phyloP scores from a whole-genome alignment of 2,113 vertebrate genomes.

The Tachycineta bicolor region DNA sequence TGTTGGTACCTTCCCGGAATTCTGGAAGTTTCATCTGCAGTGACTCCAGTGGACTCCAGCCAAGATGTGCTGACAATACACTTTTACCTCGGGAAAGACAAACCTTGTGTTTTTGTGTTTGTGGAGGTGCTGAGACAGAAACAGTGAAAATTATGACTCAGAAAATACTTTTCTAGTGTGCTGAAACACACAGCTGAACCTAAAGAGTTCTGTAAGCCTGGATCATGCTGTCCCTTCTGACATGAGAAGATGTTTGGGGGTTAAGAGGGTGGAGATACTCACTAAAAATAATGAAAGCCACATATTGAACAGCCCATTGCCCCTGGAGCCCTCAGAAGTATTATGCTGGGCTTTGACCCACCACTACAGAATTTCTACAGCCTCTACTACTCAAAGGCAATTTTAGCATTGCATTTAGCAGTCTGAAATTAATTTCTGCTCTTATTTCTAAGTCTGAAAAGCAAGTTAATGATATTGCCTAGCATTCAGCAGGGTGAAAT shows the following conservation, averaged over 20 bases:
- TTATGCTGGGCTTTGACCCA: not conserved
- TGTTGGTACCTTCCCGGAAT: not conserved
- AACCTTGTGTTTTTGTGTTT: not conserved
- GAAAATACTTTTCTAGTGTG: not conserved
- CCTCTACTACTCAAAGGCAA: not conserved
- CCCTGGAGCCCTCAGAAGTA: not conserved
- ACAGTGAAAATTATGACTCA: not conserved
- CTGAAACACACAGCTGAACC: not conserved
- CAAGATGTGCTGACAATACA: not conserved
- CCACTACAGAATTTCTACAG: not conserved
- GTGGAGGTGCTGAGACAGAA: not conserved
- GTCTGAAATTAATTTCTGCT: not conserved
- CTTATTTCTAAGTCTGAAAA: not conserved
- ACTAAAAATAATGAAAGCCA: not conserved
- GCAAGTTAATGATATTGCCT: not conserved
- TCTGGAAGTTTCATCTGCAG: not conserved
- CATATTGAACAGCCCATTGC: not conserved
- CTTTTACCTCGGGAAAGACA: not conserved
- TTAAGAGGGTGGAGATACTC: not conserved
- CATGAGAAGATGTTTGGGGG: not conserved
- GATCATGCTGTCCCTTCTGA: not conserved
- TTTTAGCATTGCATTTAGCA: not conserved
- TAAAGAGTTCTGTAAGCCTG: not conserved
- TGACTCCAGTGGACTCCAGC: not conserved
- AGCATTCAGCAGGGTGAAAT: not conserved